Percentiles rank a stretch among this genome's conserved stretches.
Conservation (phyloP, 2,888 invertebrate species). For the Amblyjoppa proteus region DNA sequence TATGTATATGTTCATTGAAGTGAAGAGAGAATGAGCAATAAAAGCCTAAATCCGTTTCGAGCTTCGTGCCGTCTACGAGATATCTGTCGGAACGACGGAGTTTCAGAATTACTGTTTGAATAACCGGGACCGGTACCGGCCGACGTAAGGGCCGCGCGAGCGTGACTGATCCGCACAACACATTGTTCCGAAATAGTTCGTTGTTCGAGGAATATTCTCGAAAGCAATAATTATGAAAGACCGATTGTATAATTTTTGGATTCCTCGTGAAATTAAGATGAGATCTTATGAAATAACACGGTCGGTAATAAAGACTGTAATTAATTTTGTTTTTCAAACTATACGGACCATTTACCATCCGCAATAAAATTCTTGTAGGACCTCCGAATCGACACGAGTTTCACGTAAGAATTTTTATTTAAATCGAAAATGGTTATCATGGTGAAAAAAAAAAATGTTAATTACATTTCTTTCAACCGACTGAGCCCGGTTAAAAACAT, state of each 20-base stretch:
- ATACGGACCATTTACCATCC: too few species aligned
- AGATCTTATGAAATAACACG: background rate
- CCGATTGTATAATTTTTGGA: conserved; percentile 12
- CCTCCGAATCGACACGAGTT: too few species aligned
- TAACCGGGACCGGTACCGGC: background rate
- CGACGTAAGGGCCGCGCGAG: background rate
- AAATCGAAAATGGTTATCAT: too few species aligned
- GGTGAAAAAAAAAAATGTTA: too few species aligned
- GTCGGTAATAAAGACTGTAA: background rate
- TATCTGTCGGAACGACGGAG: background rate
- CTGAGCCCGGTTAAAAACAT: too few species aligned
- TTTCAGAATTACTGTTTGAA: conserved; percentile 20
- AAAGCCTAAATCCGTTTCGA: conserved; percentile 7
- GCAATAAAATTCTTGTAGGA: too few species aligned
- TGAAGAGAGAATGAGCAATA: background rate
- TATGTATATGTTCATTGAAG: background rate
- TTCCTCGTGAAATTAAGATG: background rate
- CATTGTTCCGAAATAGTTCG: conserved; percentile 44
- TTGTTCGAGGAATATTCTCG: conserved; percentile 21
- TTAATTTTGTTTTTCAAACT: background rate
- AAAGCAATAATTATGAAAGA: conserved; percentile 9
- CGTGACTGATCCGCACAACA: conserved; percentile 37
- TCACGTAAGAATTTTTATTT: too few species aligned
- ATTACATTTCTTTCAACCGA: too few species aligned
- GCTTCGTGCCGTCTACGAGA: background rate